phyloP scores from a whole-genome alignment of 2,888 invertebrate genomes.

The Rhagophthalmus giganteus region DNA sequence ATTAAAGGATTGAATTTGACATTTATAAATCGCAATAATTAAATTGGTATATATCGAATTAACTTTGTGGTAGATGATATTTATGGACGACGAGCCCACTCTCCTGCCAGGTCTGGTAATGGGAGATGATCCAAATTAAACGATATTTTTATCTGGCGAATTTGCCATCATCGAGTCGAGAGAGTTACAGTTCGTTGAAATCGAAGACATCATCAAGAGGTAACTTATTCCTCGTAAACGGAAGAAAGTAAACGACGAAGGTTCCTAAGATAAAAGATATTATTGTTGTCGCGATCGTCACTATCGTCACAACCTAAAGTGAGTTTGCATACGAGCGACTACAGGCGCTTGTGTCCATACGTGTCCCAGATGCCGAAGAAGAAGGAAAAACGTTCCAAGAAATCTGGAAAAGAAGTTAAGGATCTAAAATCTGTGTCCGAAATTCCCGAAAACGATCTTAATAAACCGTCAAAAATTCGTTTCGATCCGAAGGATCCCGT shows the following conservation, averaged over 20 bases:
- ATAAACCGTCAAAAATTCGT: slow-evolving; percentile 30
- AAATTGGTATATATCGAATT: no score
- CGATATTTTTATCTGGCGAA: slow-evolving; percentile 54
- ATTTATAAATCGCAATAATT: no score
- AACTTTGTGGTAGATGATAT: slow-evolving; percentile 75
- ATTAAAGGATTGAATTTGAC: no score
- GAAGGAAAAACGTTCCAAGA: slow-evolving; percentile 32
- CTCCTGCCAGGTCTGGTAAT: slow-evolving; percentile 82
- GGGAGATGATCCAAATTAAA: slow-evolving; percentile 59
- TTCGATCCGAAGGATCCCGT: slow-evolving; percentile 33
- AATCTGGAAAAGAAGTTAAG: slow-evolving; percentile 25
- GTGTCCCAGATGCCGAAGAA: slow-evolving; percentile 47
- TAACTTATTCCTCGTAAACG: slow-evolving; percentile 1
- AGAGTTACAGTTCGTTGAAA: slow-evolving; percentile 52
- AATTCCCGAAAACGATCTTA: slow-evolving; percentile 28
- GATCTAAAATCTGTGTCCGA: slow-evolving; percentile 22
- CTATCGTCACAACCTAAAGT: slow-evolving; percentile 37
- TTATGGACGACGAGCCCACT: slow-evolving; percentile 76
- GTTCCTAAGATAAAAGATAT: neutral
- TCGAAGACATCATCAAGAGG: slow-evolving; percentile 45
- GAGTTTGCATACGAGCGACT: slow-evolving; percentile 49
- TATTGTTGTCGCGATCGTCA: slow-evolving; percentile 33
- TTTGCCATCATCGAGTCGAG: slow-evolving; percentile 52
- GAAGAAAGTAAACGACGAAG: no score
- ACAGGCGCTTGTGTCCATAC: slow-evolving; percentile 44